Evolutionary conservation across 2,797 vertebrate species (phyloP), one percentile per base, ranked within the genome.

Genomic region (Hoplostethus atlanticus): DNA sequence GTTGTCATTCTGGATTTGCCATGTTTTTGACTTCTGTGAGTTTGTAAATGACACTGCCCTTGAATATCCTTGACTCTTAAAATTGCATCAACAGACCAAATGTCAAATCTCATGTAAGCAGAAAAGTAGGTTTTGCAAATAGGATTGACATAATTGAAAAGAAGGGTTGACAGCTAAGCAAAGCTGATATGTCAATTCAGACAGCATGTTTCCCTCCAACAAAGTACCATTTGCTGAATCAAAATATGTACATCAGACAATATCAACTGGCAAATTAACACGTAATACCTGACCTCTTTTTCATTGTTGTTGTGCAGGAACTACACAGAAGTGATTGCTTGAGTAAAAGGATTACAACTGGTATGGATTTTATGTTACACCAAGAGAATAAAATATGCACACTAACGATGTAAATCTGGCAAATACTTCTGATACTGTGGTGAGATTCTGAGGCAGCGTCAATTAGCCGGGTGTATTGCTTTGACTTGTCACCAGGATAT

Each of bases 401-500:
- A 38, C 85, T 89, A 90, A 91, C 83, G 21, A 85, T 84, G 84
- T 64, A 84, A 88, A 72, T 85, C 78, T 86, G 71, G 78, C 79
- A 86, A 87, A 92, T 84, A 87, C 87, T 84, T 91, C 78, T 83
- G 81, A 84, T 88, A 80, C 83, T 62, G 84, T 70, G 10, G 82
- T 80, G 76, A 85, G 84, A 91, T 85, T 92, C 83, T 63, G 84
- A 88, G 80, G 88, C 89, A 68, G 88, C 88, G 91, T 94, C 93
- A 95, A 94, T 95, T 95, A 95, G 88, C 83, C 68, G 86, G 83
- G 87, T 85, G 85, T 81, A 68, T 79, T 71, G 87, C 91, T 94
- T 93, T 94, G 90, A 94, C 93, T 92, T 95, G 95, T 95, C 95
- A 95, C 89, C 70, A 53, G 80, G 74, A 91, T 87, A 87, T 93